Evolutionary conservation across 2,888 invertebrate genomes (phyloP).

Genomic region (Tineola bisselliella): DNA sequence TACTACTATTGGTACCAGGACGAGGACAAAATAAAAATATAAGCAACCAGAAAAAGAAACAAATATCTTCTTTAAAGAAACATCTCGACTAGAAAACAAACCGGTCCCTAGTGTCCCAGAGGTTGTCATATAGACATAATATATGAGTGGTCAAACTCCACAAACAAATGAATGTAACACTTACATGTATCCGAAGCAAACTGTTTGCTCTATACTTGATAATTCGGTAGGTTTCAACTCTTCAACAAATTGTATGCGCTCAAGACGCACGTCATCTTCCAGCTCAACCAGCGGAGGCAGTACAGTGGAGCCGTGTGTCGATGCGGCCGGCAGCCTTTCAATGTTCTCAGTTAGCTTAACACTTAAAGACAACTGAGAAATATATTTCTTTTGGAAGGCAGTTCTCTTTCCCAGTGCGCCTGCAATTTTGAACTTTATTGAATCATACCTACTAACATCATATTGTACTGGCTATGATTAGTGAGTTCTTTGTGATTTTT

Average conservation of each 20-base stretch:
- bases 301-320: constrained; percentile 55
- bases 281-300: constrained; percentile 76
- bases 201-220: constrained; percentile 79
- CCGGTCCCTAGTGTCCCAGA: no score
- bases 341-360: constrained; percentile 59
- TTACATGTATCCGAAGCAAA: constrained; percentile 81
- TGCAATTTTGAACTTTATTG: no score
- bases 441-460: no score
- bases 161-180: constrained; percentile 25
- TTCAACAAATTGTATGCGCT: constrained; percentile 78
- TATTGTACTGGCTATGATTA: no score
- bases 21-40: no score
- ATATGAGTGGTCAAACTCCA: no score
- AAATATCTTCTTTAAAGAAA: no score
- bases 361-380: constrained; percentile 84
- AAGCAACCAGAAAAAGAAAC: no score
- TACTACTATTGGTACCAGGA: no score
- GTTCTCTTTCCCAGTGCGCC: constrained; percentile 91
- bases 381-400: constrained; percentile 81
- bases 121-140: no score
- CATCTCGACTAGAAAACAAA: no score
- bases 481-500: no score
- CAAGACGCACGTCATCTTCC: constrained; percentile 88
- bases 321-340: constrained; percentile 48
- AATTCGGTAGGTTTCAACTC: constrained; percentile 60